phyloP scores from a whole-genome alignment of 2,888 invertebrate genomes.

The Tribolium freemani region DNA sequence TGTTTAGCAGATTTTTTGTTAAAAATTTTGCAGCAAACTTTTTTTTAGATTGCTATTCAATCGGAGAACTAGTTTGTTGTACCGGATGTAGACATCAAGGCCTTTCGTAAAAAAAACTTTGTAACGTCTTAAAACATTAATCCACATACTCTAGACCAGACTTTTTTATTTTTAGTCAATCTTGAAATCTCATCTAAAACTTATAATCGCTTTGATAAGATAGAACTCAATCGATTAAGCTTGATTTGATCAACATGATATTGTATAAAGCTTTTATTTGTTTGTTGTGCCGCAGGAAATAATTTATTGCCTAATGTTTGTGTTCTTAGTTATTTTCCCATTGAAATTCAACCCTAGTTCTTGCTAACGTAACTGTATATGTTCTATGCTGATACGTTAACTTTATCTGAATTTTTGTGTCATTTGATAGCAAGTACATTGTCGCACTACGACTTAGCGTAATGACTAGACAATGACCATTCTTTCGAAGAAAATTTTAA shows the following conservation, averaged over 20 bases:
- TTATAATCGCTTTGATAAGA: neutral
- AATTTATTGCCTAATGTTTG: neutral
- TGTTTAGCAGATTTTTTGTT: constrained; percentile 17
- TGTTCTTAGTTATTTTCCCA: neutral
- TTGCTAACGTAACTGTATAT: neutral
- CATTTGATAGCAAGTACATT: neutral
- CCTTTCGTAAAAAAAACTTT: neutral
- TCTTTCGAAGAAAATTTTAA: neutral
- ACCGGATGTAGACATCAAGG: neutral
- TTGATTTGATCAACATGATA: neutral
- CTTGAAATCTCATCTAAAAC: neutral
- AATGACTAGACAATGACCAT: neutral
- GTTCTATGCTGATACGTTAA: neutral
- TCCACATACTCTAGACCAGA: too few species aligned
- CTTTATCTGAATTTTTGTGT: neutral
- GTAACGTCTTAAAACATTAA: too few species aligned
- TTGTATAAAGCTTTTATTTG: neutral
- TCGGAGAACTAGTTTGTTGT: constrained; percentile 5
- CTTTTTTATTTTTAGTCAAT: neutral
- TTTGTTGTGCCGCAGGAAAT: too few species aligned
- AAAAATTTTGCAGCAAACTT: neutral
- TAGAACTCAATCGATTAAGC: neutral
- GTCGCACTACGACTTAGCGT: neutral
- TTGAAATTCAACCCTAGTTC: neutral
- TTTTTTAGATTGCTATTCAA: neutral